Evolutionary conservation across 2,113 vertebrate genomes (phyloP).

Genomic region (Anas platyrhynchos): DNA sequence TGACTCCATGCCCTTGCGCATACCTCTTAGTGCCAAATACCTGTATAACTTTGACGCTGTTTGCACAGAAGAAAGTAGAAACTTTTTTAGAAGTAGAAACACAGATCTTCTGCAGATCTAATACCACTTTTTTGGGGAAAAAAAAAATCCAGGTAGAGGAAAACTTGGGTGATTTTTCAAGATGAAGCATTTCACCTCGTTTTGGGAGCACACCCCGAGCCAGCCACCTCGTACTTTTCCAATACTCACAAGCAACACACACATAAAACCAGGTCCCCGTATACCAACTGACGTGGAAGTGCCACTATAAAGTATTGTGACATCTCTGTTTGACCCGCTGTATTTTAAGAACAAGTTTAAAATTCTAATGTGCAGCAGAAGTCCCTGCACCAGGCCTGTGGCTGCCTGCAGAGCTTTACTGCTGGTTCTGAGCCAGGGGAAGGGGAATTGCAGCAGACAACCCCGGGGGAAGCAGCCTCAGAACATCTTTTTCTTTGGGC

Average conservation of each 20-base stretch:
- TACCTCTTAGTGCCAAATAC: background rate
- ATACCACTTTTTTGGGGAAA: rapidly evolving
- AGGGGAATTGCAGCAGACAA: background rate
- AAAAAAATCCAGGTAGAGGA: background rate
- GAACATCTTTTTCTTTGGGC: background rate
- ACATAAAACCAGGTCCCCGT: background rate
- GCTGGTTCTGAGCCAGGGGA: background rate
- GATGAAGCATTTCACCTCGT: background rate
- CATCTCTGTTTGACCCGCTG: background rate
- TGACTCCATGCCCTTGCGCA: background rate
- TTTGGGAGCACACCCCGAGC: background rate
- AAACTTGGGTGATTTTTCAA: background rate
- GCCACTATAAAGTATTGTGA: background rate
- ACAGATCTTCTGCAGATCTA: background rate
- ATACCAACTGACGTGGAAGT: background rate
- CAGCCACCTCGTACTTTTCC: background rate
- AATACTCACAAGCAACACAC: background rate
- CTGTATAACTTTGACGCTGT: background rate
- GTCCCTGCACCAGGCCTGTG: background rate
- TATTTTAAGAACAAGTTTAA: background rate
- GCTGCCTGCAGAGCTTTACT: background rate
- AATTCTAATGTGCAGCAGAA: background rate
- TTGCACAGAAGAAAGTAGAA: background rate
- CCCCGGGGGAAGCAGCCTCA: background rate
- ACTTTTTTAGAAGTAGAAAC: background rate